Base-by-base conservation (phyloP, 2,797 vertebrate genomes). In the Sparidentex hasta region DNA sequence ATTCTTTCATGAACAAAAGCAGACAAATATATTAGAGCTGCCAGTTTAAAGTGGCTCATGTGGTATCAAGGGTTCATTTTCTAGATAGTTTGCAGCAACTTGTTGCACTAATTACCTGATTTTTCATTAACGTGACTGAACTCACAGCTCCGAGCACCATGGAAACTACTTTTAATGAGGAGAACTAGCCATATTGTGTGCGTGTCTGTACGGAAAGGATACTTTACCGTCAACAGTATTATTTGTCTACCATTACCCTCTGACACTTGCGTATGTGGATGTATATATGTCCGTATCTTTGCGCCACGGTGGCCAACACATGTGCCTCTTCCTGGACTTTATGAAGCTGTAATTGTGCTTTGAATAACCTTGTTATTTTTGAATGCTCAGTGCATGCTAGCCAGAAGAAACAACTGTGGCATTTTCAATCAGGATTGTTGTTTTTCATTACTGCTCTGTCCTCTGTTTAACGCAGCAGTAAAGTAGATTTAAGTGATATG, bases 401-500 rank as follows among this genome's bases (percentile, higher is more conserved):
- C 17, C 44, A 11, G 44, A 55, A 38, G 75, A 74, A 71, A 75
- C 72, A 81, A 76, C 33, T 85, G 48, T 80, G 71, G 55, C 48
- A 71, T 86, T 88, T 87, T 76, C 68, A 83, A 73, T 83, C 57
- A 78, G 72, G 71, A 72, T 50, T 62, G 74, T 70, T 79, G 27
- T 81, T 83, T 88, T 87, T 81, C 65, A 83, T 78, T 79, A 69
- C 61, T 29, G 65, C 70, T 83, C 65, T 84, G 76, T 75, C 70
- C 69, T 84, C 74, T 71, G 57, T 84, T 82, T 67, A 86, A 85
- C 66, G 58, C 68, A 44, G 74, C 73, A 57, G 69, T 67, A 78
- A 85, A 81, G 65, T 69, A 69, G 79, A 33, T 52, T 71, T 66
- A 85, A 85, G 78, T 82, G 74, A 80, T 71, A 83, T 63, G 80